A percentile compares a stretch with the other conserved stretches of the same genome.
Conservation (phyloP, 1,140 invertebrate genomes). For the Heliconius melpomene region DNA sequence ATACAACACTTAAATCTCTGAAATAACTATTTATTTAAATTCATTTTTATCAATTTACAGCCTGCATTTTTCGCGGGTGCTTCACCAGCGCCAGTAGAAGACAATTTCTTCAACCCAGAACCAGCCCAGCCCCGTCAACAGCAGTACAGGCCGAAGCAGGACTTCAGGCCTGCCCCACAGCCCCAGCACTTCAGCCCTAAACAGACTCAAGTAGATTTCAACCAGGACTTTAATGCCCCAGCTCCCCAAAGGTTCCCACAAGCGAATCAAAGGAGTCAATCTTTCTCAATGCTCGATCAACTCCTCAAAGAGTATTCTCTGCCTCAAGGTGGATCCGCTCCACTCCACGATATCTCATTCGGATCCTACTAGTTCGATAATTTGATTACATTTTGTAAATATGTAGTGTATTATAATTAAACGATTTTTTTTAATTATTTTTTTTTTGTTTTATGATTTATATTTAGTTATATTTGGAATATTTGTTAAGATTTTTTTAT, state of each 20-base stretch:
- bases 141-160: conserved; percentile 60
- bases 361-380: conserved; percentile 83
- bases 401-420: conserved; percentile 68
- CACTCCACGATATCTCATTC: conserved; percentile 90
- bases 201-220: conserved; percentile 52
- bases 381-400: conserved; percentile 68
- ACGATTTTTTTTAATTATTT: conserved; percentile 41
- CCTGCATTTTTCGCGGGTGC: conserved; percentile 75
- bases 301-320: conserved; percentile 90
- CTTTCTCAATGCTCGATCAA: conserved; percentile 88
- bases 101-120: conserved; percentile 66
- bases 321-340: conserved; percentile 84
- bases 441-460: conserved; percentile 23
- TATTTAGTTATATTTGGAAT: not conserved
- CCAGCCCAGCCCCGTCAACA: conserved; percentile 52
- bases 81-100: conserved; percentile 72
- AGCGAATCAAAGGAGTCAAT: conserved; percentile 83
- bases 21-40: not conserved
- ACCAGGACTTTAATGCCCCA: conserved; percentile 49
- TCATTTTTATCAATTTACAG: conserved; percentile 44
- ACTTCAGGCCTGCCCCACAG: conserved; percentile 69
- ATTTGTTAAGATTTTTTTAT: no score
- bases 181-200: conserved; percentile 56
- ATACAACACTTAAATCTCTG: not conserved
- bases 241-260: conserved; percentile 58